Evolutionary conservation across 2,888 invertebrate species (phyloP).

Genomic region (Melanophora roralis): DNA sequence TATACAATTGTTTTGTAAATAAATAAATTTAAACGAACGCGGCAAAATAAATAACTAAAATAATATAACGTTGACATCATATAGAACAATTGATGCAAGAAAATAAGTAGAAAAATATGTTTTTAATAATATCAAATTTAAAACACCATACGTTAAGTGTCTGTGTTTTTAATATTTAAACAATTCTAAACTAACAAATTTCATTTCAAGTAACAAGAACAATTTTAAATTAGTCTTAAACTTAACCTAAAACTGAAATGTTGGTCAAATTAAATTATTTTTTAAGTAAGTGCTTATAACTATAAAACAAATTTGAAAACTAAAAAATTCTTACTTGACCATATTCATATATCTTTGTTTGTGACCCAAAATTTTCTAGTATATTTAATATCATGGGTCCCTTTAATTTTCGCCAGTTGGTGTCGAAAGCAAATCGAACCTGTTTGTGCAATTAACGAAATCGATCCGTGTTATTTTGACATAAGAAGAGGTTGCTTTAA

Average conservation of each 20-base stretch:
- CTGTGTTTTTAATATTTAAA: background rate
- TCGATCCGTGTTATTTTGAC: slow-evolving; percentile 43
- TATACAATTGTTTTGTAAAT: slow-evolving; percentile 13
- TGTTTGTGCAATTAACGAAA: background rate
- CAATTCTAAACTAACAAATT: background rate
- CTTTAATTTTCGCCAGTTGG: background rate
- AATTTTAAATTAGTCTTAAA: slow-evolving; percentile 25
- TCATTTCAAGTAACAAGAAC: background rate
- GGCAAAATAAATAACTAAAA: background rate
- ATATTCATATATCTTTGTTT: background rate
- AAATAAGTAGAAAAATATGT: slow-evolving; percentile 1
- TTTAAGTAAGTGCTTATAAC: slow-evolving; percentile 11
- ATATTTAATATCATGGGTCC: background rate
- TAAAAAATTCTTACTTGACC: background rate
- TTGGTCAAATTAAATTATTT: slow-evolving; percentile 12
- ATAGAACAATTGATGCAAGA: slow-evolving; percentile 3
- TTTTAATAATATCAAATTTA: no score
- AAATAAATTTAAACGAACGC: slow-evolving; percentile 15
- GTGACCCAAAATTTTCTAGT: background rate
- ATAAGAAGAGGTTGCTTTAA: slow-evolving; percentile 37
- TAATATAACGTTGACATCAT: background rate
- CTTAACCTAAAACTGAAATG: slow-evolving; percentile 25
- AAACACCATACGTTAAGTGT: no score
- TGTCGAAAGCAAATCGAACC: background rate
- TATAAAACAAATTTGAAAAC: no score